Evolutionary conservation across 2,113 vertebrate genomes (phyloP), one percentile per base, ranked within the genome.

Genomic region (Merops nubicus): DNA sequence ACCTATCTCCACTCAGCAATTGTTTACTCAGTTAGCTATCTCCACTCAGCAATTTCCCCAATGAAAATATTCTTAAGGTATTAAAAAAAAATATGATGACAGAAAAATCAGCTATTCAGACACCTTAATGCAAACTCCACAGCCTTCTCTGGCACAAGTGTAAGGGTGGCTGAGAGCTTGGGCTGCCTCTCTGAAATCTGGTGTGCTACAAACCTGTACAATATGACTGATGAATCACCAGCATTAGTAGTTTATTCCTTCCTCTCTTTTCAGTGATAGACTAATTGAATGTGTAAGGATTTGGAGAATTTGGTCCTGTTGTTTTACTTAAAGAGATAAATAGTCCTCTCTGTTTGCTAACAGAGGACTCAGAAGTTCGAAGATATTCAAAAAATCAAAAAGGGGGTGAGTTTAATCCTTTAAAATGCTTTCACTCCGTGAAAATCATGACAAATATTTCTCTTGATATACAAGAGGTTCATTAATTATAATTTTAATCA

Each of bases 1-100:
- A 92, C 67, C 48, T 59, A 87, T 79, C 93, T 93, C 93, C 92
- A 93, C 92, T 94, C 88, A 95, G 95, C 75, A n/a, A n/a, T 25
- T 97, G 81, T 96, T 97, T 96, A 91, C 85, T 91, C 88, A 96
- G 95, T 97, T 53, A 92, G 67, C 48, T 59, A 87, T 79, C 93
- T 93, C 93, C 92, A 93, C 92, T 94, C 88, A 95, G 95, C 75
- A 74, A 94, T 91, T 96, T 96, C 91, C 90, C 69, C 80, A 80
- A 67, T 38, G 51, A 68, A 94, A 96, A 94, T 8, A 91, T 34
- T 68, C 59, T 65, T n/a, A 34, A 62, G 93, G 75, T 59, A 83
- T 79, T 57, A 93, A 53, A 70, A 72, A 76, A 51, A 88, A 67
- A 88, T 2, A 75, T 12, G 80, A 38, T 77, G 81, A 82, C 29